Conservation (phyloP, 1,140 invertebrate genomes). For the Apis florea region DNA sequence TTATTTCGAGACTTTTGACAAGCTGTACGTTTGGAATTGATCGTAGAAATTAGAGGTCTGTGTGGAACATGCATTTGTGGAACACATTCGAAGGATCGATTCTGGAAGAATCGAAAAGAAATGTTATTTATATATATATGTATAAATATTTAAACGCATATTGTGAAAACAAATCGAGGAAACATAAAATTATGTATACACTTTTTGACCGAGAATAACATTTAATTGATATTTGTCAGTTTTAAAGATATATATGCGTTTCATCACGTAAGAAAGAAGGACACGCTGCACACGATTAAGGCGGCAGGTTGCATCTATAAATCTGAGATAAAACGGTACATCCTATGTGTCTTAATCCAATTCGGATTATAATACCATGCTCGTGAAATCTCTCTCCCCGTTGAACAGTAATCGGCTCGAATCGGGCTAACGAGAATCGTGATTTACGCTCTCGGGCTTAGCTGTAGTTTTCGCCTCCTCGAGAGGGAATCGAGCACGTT, state of each 20-base stretch:
- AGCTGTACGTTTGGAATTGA: no score
- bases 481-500: conserved; percentile 6
- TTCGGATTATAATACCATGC: conserved; percentile 60
- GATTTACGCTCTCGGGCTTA: conserved; percentile 64
- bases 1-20: no score
- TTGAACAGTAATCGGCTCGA: conserved; percentile 62
- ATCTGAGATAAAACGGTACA: not conserved
- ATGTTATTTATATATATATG: no score
- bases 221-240: no score
- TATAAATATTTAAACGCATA: no score
- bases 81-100: no score
- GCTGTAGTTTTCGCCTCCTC: conserved; percentile 57
- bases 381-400: conserved; percentile 64
- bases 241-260: not conserved
- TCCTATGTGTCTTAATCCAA: conserved; percentile 26
- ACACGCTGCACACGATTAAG: not conserved
- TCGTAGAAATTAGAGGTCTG: no score
- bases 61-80: no score
- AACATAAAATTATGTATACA: no score
- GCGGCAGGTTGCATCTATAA: not conserved
- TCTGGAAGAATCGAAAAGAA: no score
- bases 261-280: not conserved
- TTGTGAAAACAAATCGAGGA: no score
- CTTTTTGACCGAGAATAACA: no score
- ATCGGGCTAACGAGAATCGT: conserved; percentile 70